Evolutionary conservation across 2,888 invertebrate species (phyloP), one percentile per base, ranked within the genome.

Genomic region (Flexamia atlantica): DNA sequence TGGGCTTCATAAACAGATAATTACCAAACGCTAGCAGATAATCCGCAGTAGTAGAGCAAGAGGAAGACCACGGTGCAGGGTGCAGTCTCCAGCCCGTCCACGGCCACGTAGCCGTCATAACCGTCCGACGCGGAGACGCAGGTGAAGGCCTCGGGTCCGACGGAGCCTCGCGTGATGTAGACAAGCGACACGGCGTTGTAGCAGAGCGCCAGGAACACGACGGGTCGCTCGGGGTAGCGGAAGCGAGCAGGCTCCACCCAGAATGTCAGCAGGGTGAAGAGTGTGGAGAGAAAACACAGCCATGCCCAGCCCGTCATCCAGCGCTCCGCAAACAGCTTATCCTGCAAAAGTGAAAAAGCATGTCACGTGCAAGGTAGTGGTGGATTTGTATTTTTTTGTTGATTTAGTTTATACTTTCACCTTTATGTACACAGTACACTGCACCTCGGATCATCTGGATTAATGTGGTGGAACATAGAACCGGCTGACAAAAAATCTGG

Each of bases 211-310:
- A 98, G 92, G 91, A 97, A 98, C 84, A 98, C 94, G 53, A 97
- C 95, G 0, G 98, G 98, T 68, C 98, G 92, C 89, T 98, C 98
- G 0, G 98, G 98, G 91, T 98, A 98, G 57, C 96, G 94, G 90
- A 98, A 99, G 81, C 98, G 91, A 50, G 95, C 93, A 40, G 97
- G 96, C 89, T 98, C 98, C 57, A 98, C 95, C 91, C 97, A 94
- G 90, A 97, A 98, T 0, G 98, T 98, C 79, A 96, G 91, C 87
- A 96, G 90, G 0, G 96, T 95, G 90, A 98, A 97, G 0, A 95
- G 91, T 0, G 98, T 97, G 20, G 97, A 94, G 0, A 95, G 92
- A 88, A 96, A 93, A 85, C 96, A 95, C 36, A 96, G 90, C 89
- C 95, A 94, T 0, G 97, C 95, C 90, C 96, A 94, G 4, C 95